phyloP scores from a whole-genome alignment of 2,113 vertebrate genomes.

The Perca flavescens region DNA sequence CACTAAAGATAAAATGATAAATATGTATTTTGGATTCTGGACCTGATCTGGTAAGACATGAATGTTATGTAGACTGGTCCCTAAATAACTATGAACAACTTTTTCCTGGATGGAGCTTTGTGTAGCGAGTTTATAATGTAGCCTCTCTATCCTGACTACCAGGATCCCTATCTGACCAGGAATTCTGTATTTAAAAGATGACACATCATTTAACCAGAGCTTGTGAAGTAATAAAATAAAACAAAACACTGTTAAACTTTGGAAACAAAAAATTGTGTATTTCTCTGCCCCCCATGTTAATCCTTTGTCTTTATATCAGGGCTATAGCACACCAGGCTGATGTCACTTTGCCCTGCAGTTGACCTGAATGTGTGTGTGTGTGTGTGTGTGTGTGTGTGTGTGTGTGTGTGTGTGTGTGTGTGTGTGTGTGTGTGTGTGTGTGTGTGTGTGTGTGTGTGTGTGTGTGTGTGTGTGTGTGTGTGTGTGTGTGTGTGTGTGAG shows the following conservation, averaged over 20 bases:
- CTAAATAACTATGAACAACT: background rate
- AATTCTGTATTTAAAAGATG: too few species aligned
- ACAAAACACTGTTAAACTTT: too few species aligned
- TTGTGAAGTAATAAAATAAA: background rate
- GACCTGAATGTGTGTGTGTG: conserved; percentile 29
- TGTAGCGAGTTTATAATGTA: background rate
- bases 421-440: background rate
- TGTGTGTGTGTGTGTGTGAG: background rate
- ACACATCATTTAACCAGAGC: background rate
- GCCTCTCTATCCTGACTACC: background rate
- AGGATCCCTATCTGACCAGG: too few species aligned
- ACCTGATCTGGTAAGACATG: background rate
- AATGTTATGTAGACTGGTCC: background rate
- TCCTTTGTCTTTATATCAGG: background rate
- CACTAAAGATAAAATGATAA: too few species aligned
- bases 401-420: conserved; percentile 1
- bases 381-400: background rate
- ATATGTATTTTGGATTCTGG: too few species aligned
- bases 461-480: conserved; percentile 3
- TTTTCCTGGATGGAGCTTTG: background rate
- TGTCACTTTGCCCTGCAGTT: conserved; percentile 20
- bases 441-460: background rate
- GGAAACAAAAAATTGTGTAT: background rate
- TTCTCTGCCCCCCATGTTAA: background rate
- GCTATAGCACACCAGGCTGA: background rate